Conservation (phyloP, 2,797 vertebrate genomes). For the Octomys mimax region DNA sequence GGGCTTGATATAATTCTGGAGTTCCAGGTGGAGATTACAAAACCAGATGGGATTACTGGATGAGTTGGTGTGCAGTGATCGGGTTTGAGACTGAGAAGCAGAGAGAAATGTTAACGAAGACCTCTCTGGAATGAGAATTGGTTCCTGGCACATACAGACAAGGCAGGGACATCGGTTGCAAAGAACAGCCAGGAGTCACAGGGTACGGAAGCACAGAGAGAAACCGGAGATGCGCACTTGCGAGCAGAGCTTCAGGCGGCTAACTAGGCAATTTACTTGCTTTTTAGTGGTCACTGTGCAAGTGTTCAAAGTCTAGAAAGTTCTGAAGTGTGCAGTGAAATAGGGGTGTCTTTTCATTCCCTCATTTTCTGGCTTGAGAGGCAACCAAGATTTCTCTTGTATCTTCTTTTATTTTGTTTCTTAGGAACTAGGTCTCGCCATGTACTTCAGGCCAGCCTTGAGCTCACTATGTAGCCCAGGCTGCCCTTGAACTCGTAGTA, state of each 20-base stretch:
- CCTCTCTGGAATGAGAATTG: not conserved
- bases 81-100: not conserved
- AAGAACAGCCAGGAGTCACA: not conserved
- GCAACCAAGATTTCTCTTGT: not conserved
- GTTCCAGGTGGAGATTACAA: not conserved
- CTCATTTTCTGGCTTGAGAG: not conserved
- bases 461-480: not conserved
- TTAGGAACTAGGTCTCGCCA: not conserved
- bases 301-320: constrained; percentile 2
- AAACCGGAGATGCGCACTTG: not conserved
- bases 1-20: not conserved
- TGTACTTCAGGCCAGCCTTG: not conserved
- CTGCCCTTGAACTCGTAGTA: not conserved
- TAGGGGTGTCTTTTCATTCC: not conserved
- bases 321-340: not conserved
- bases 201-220: not conserved
- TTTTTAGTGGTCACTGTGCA: constrained; percentile 29
- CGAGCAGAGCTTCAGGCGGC: not conserved
- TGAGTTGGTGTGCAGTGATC: not conserved
- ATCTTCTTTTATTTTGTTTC: not conserved
- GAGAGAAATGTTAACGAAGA: not conserved
- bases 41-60: not conserved
- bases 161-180: not conserved
- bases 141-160: not conserved
- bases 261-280: not conserved